A percentile compares a stretch with the other conserved stretches of the same genome.
These are phyloP conservation scores for mouse (Mus musculus) DNA, from an alignment of 2,113 vertebrate genomes.

Conservation along the genomic window GRCm39 chr4:78785001-78785500, in stretches of 20 bases:
- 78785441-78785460: neutral
- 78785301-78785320: neutral
- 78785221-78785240: neutral
- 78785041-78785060: neutral
- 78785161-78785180: neutral
- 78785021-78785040: neutral
- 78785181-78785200: neutral
- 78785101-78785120: neutral
- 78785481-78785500: conserved; percentile 26
- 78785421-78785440: neutral
- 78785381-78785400: neutral
- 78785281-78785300: neutral
- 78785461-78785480: neutral
- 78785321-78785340: neutral
- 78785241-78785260: neutral
- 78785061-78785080: neutral
- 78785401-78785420: neutral
- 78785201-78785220: neutral
- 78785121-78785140: neutral
- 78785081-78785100: neutral
- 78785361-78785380: neutral
- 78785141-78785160: neutral
- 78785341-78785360: conserved; percentile 15
- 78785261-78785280: neutral
- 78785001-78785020: neutral